phyloP scores from a whole-genome alignment of 2,888 invertebrate genomes.

The Ectemnius continuus region DNA sequence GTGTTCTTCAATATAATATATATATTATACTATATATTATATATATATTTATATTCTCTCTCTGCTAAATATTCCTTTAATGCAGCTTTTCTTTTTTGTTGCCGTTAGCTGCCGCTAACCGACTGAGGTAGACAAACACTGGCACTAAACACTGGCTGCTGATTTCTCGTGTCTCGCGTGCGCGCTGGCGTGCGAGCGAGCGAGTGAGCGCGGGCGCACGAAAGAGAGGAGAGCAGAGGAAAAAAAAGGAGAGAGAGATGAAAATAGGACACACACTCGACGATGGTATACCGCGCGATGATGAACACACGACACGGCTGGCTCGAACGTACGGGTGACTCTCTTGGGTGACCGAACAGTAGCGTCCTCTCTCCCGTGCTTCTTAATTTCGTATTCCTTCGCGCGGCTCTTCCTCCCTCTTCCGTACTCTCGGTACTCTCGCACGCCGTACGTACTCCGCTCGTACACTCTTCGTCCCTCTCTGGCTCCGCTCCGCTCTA shows the following conservation, averaged over 20 bases:
- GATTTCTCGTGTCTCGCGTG: constrained; percentile 44
- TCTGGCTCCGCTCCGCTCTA: constrained; percentile 32
- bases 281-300: constrained; percentile 30
- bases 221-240: constrained; percentile 47
- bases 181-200: constrained; percentile 37
- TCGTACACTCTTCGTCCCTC: constrained; percentile 29
- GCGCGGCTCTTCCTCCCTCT: constrained; percentile 57
- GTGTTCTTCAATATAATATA: constrained; percentile 29
- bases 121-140: constrained; percentile 66
- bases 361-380: constrained; percentile 50
- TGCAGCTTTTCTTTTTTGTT: constrained; percentile 37
- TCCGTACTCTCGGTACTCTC: constrained; percentile 35
- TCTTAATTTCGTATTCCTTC: constrained; percentile 58
- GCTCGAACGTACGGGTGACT: constrained; percentile 26
- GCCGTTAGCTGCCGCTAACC: constrained; percentile 52
- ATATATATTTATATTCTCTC: constrained; percentile 49
- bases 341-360: constrained; percentile 41
- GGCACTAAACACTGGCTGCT: constrained; percentile 64
- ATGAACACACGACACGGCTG: constrained; percentile 39
- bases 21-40: constrained; percentile 48
- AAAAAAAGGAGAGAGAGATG: constrained; percentile 43
- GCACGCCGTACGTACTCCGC: constrained; percentile 26
- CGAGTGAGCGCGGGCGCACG: constrained; percentile 18
- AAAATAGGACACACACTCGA: constrained; percentile 52
- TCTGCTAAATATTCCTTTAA: constrained; percentile 48